Evolutionary conservation across 2,113 vertebrate species (phyloP), one percentile per base, ranked within the genome.

Genomic region (Artemisiospiza belli): DNA sequence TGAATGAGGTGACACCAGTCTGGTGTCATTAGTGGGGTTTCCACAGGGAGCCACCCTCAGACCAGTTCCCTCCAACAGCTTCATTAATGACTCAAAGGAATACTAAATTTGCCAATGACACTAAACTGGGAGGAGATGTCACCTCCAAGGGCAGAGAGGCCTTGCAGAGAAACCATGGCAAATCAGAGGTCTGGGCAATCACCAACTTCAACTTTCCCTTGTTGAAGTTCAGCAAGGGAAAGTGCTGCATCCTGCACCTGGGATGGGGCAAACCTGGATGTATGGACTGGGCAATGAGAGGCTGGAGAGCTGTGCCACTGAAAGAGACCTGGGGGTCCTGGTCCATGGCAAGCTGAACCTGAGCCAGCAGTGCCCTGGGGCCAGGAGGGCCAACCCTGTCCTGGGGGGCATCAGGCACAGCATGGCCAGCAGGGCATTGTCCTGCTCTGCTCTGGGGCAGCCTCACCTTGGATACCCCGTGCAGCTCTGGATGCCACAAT

Each of bases 341-440:
- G 25, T 39, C 12, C 2, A 27, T 6, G 31, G 28, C 52, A 59
- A n/a, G 52, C 0, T 67, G 44, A 30, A 67, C n/a, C 5, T 20
- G 86, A 67, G 52, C 30, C 52, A 81, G 68, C 59, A 81, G 59
- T 66, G 76, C 33, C 61, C 37, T 74, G 77, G 52, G 59, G 52
- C 59, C 77, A 66, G 27, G 5, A 66, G 31, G 33, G 52, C 6
- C 37, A 66, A 1, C 1, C 0, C 0, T 74, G 59, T 33, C 51
- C 67, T 27, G 35, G 22, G 43, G 57, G 13, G 4, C 24, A 87
- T 31, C 41, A 72, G 41, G 49, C 7, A 41, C 25, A 80, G 51
- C 21, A 0, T 0, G 52, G 12, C 15, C 21, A 72, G 43, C 21
- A 0, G 0, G 59, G 12, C 15, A 22, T 6, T 59, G 68, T 81